Conservation (phyloP, 2,888 invertebrate species). For the Syrphus vitripennis region DNA sequence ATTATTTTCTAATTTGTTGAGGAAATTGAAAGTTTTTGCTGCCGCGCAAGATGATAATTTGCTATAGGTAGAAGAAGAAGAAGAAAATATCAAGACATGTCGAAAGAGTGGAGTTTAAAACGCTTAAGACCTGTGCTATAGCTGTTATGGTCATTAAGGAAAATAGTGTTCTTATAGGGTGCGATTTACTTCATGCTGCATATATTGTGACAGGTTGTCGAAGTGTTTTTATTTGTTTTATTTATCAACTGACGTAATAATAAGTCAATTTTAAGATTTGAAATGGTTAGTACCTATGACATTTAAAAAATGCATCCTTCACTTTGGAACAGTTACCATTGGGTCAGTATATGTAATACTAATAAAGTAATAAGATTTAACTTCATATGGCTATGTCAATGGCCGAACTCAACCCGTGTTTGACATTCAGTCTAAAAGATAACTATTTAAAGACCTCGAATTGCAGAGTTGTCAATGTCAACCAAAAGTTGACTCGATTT, state of each 20-base stretch:
- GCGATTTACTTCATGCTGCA: slow-evolving; percentile 24
- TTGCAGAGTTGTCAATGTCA: not conserved
- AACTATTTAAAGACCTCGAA: not conserved
- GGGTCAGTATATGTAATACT: too few species aligned
- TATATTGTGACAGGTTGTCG: slow-evolving; percentile 22
- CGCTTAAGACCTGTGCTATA: slow-evolving; percentile 25
- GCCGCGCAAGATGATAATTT: slow-evolving; percentile 8
- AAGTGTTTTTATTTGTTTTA: not conserved
- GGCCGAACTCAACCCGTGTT: not conserved
- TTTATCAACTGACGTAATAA: slow-evolving; percentile 19
- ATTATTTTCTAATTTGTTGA: slow-evolving; percentile 69
- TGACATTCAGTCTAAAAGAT: not conserved
- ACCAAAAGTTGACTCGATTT: not conserved
- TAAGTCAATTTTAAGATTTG: not conserved
- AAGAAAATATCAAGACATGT: not conserved
- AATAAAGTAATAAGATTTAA: not conserved
- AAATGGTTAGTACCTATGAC: not conserved
- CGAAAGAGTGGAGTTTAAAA: not conserved
- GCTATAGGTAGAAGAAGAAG: too few species aligned
- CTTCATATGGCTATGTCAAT: not conserved
- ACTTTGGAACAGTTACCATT: not conserved
- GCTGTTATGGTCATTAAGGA: slow-evolving; percentile 41
- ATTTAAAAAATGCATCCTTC: not conserved
- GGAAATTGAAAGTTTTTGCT: slow-evolving; percentile 69
- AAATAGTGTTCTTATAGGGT: slow-evolving; percentile 50